Evolutionary conservation across 2,797 vertebrate species (phyloP).

Genomic region (Artibeus jamaicensis): DNA sequence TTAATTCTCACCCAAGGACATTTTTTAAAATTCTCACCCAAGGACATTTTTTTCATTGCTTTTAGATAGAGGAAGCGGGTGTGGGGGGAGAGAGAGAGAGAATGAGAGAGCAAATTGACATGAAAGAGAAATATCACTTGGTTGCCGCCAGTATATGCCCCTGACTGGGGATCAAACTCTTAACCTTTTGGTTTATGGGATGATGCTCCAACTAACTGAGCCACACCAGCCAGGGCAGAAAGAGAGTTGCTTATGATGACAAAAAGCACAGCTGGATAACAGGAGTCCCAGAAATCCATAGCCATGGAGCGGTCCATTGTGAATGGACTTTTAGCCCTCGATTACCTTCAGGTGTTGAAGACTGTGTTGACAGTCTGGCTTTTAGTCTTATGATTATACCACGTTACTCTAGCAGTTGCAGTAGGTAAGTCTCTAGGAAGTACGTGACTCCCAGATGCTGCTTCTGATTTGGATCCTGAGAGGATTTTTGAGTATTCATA

Average conservation of each 20-base stretch:
- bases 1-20: no score
- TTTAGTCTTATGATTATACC: background rate
- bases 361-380: background rate
- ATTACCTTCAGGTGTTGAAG: background rate
- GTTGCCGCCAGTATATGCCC: background rate
- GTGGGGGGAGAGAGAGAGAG: no score
- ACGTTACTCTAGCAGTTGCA: background rate
- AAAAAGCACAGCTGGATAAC: background rate
- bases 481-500: conserved; percentile 37
- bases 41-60: no score
- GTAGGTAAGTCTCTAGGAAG: background rate
- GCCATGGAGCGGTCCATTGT: background rate
- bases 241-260: background rate
- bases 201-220: background rate
- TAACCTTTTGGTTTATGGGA: background rate
- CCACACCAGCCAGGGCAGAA: background rate
- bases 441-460: background rate
- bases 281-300: background rate
- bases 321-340: background rate
- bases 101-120: background rate
- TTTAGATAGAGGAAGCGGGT: no score
- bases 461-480: conserved; percentile 12
- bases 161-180: background rate
- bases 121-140: background rate
- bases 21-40: no score